Evolutionary conservation across 2,113 vertebrate genomes (phyloP).

Genomic region (Elaphurus davidianus): DNA sequence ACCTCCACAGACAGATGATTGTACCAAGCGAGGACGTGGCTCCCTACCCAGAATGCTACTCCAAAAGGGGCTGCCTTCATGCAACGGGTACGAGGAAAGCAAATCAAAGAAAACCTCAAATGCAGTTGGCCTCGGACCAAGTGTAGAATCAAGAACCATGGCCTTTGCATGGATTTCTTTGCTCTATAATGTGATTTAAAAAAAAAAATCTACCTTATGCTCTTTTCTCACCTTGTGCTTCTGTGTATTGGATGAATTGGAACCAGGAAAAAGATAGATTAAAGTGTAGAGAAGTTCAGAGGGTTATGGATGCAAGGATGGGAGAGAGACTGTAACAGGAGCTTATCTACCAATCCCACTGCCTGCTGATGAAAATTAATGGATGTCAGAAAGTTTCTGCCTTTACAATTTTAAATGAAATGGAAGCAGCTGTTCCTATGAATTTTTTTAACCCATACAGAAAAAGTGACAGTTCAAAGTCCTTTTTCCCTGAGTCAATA

Average conservation of each 20-base stretch:
- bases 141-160: rapidly evolving
- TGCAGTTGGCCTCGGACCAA: rapidly evolving
- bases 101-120: background rate
- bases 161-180: background rate
- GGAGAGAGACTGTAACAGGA: rapidly evolving
- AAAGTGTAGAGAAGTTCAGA: background rate
- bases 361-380: background rate
- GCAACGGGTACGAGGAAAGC: background rate
- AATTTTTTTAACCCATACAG: background rate
- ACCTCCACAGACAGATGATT: rapidly evolving
- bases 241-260: rapidly evolving
- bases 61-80: too few species aligned
- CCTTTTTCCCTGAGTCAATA: background rate
- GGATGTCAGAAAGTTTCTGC: background rate
- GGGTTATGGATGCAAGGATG: background rate
- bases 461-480: background rate
- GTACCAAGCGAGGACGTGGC: too few species aligned
- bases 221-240: background rate
- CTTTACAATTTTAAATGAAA: background rate
- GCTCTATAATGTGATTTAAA: background rate
- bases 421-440: background rate
- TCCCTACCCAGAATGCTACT: rapidly evolving
- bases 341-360: background rate
- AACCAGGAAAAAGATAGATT: background rate
- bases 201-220: background rate